Evolutionary conservation across 2,888 invertebrate species (phyloP), one percentile per base, ranked within the genome.

Genomic region (Pollenia labialis): DNA sequence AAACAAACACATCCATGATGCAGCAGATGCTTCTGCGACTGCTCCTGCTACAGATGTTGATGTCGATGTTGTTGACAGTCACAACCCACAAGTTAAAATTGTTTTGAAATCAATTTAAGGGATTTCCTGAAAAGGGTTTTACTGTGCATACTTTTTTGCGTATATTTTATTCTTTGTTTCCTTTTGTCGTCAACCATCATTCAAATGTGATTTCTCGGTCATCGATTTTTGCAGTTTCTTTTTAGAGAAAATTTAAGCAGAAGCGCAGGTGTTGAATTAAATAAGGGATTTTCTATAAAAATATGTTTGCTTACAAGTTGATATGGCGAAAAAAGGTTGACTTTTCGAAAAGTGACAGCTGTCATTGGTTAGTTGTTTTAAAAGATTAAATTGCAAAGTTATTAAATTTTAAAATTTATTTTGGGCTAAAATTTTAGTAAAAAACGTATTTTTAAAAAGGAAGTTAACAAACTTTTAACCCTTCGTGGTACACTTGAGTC

Each of bases 31-130:
- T 12, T 12, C 16, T 40, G 50, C 10, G 18, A 23, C 42, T 50
- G 42, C 8, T 62, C 50, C 56, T 52, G 75, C 9, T 42, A 11
- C 16, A n/a, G 77, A 32, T 56, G 76, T 52, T 18, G 50, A 44
- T 62, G 69, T 46, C 40, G 60, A 62, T 75, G 85, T 52, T 81
- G 85, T 58, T 72, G 85, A 71, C 56, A 76, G 58, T 76, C 71
- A 81, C 82, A 86, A 86, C 52, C 79, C 79, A 81, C 79, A 86
- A 84, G 87, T 79, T 87, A 60, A 87, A 87, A 80, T 74, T 74
- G 79, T 80, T 79, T 77, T 80, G 69, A 80, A 86, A 86, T 83
- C 82, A 75, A 83, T 86, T 86, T 85, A 50, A 82, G 74, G 58
- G 75, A 64, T 76, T 85, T 81, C 40, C 71, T 71, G 52, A 56